Percentiles rank a stretch among this genome's conserved stretches.
These are phyloP conservation scores for Ceraclea dissimilis DNA, from an alignment of 2,888 invertebrate genomes.

Conservation along the genomic window DNA sequence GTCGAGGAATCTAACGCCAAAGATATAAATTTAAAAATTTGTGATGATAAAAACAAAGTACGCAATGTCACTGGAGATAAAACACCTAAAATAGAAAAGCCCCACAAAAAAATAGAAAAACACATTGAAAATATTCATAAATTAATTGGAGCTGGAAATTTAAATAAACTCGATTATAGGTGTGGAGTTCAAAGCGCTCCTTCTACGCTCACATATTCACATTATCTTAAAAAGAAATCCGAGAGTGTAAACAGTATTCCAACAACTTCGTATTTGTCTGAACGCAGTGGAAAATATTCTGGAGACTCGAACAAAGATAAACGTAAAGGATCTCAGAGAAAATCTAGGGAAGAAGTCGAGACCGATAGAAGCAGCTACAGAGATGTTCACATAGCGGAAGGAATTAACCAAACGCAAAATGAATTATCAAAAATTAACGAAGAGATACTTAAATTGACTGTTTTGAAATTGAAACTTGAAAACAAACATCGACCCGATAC, in stretches of 20 bases:
- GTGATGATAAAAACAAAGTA: too few relatives aligned
- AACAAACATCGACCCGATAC: conserved; percentile 5
- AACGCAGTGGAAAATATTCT: too few relatives aligned
- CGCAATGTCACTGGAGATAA: too few relatives aligned
- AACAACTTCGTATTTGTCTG: not conserved
- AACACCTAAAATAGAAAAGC: too few relatives aligned
- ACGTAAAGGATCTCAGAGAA: not conserved
- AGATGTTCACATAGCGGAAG: not conserved
- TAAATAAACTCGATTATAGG: not conserved
- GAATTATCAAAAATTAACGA: conserved; percentile 51
- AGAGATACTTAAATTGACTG: conserved; percentile 45
- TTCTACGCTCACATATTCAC: conserved; percentile 9
- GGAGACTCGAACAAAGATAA: not conserved
- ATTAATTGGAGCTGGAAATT: too few relatives aligned
- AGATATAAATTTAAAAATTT: too few relatives aligned
- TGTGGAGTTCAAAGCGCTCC: conserved; percentile 10
- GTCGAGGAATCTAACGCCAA: too few relatives aligned
- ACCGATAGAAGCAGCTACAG: not conserved
- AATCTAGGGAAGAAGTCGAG: not conserved
- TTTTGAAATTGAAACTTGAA: conserved; percentile 11
- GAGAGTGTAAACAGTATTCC: not conserved
- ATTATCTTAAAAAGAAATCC: conserved; percentile 11
- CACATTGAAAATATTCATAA: too few relatives aligned
- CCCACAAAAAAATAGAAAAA: too few relatives aligned
- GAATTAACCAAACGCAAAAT: conserved; percentile 11